These are phyloP conservation scores for Chaetorhynchus papuensis DNA, from an alignment of 2,113 vertebrate genomes.

Conservation along the genomic window DNA sequence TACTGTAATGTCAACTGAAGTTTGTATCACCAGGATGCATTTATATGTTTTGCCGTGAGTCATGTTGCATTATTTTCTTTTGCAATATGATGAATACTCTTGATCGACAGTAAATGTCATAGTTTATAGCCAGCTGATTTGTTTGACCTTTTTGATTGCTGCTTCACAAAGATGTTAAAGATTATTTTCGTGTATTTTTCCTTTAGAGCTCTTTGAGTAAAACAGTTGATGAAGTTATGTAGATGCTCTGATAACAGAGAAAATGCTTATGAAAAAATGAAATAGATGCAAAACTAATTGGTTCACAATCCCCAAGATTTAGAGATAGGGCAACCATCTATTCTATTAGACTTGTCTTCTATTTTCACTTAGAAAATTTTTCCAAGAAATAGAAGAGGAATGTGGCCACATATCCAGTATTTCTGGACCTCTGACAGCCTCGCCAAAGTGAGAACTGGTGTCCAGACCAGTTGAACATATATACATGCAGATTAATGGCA, in stretches of 20 bases:
- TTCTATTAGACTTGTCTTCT: not conserved
- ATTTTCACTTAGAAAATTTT: not conserved
- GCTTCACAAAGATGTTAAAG: not conserved
- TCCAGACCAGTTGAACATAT: not conserved
- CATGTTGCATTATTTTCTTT: conserved; percentile 16
- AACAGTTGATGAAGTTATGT: not conserved
- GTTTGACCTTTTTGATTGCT: conserved; percentile 22
- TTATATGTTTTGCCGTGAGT: conserved; percentile 44
- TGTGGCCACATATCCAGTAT: not conserved
- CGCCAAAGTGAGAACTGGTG: not conserved
- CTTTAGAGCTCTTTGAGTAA: not conserved
- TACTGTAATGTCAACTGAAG: not conserved
- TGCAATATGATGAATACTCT: conserved; percentile 31
- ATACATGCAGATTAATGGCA: not conserved
- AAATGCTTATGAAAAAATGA: not conserved
- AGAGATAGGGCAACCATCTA: not conserved
- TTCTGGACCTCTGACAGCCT: not conserved
- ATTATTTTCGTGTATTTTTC: not conserved
- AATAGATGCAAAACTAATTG: not conserved
- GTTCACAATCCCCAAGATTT: not conserved
- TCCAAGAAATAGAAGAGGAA: not conserved
- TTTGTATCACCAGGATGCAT: not conserved
- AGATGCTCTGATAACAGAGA: not conserved
- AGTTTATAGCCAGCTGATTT: conserved; percentile 45
- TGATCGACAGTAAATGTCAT: conserved; percentile 51